Base-by-base conservation (phyloP, 2,797 vertebrate genomes). In the Pelodytes ibericus region DNA sequence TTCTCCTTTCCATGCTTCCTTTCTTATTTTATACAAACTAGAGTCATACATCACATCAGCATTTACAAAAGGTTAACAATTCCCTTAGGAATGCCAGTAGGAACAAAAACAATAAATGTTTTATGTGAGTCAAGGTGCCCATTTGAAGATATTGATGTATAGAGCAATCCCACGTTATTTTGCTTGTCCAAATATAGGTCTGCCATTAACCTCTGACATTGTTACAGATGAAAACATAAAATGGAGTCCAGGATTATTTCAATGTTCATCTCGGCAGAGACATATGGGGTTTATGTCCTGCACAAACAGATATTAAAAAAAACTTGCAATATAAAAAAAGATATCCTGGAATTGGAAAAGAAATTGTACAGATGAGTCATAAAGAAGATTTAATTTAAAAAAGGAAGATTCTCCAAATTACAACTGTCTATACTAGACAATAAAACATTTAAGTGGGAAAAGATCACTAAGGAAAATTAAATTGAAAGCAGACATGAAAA, bases 121-220 rank as follows among this genome's bases (percentile, higher is more conserved):
- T 65, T 77, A 59, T 29, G 67, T 56, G 68, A 20, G 61, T 56
- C 75, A 31, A 16, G 74, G 47, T 16, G 49, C 57, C 20, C 39
- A 61, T 62, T 27, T 26, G 56, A 69, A 4, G 29, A 22, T 18
- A 69, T n/a, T 61, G 57, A 69, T 29, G 36, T 10, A 51, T 26
- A 61, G 33, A 51, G 49, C 36, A 64, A 71, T 63, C 44, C 26
- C 33, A 77, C 36, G 44, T 31, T 71, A 31, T 31, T 65, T 71
- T 27, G 26, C 49, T 53, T 77, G 61, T 15, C 60, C 69, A 66
- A 59, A 72, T 72, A 77, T 65, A 72, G 61, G 36, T 18, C 36
- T 60, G 68, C 61, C 13, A 22, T 60, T 72, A 60, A 51, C 61
- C 75, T 72, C 33, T 72, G 75, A 77, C 68, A 57, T 76, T 36